These are phyloP conservation scores for Papilio gigon DNA, from an alignment of 2,888 invertebrate species.

Conservation along the genomic window DNA sequence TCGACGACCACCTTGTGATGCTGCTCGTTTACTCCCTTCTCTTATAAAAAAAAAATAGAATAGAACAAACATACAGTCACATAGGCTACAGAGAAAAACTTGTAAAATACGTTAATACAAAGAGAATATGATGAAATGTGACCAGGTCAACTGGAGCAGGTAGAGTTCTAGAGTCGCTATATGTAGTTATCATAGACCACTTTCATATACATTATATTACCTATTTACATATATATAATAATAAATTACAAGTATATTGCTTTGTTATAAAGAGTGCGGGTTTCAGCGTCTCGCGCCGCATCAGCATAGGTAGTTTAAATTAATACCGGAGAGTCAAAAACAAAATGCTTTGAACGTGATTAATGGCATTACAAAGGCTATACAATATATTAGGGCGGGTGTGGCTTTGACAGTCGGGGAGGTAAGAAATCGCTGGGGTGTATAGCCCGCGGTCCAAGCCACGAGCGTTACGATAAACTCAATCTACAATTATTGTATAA, in stretches of 20 bases:
- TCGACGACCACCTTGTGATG: too few species aligned
- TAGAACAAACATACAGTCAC: too few species aligned
- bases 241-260: background rate
- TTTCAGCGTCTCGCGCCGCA: constrained; percentile 20
- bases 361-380: constrained; percentile 76
- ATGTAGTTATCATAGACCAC: too few species aligned
- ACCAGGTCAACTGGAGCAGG: too few species aligned
- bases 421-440: constrained; percentile 54
- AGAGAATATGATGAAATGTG: too few species aligned
- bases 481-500: background rate
- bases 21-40: too few species aligned
- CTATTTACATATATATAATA: too few species aligned
- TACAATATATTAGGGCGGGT: constrained; percentile 70
- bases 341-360: constrained; percentile 67
- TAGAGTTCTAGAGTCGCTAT: too few species aligned
- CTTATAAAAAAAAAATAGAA: too few species aligned
- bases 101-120: too few species aligned
- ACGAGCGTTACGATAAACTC: constrained; percentile 22
- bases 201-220: too few species aligned
- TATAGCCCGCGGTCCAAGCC: constrained; percentile 47
- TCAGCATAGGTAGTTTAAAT: constrained; percentile 58
- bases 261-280: background rate
- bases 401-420: constrained; percentile 70
- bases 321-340: constrained; percentile 65
- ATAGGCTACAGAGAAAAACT: too few species aligned